Evolutionary conservation across 2,888 invertebrate species (phyloP), one percentile per base, ranked within the genome.

Genomic region (Dromius quadrimaculatus): DNA sequence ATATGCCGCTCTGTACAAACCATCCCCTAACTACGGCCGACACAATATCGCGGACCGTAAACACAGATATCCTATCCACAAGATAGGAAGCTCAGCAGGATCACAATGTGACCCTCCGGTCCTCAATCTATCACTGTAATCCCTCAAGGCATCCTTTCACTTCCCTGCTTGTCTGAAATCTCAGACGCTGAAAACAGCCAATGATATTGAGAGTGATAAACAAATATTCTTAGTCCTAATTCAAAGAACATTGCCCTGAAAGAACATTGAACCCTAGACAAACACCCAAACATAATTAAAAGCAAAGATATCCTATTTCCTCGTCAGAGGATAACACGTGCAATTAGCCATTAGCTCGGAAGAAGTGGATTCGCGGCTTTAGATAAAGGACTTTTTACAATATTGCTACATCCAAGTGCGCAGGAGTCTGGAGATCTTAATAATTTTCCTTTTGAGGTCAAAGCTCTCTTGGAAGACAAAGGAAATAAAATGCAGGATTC

Each of bases 111-210:
- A 47, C 47, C 23, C 22, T 47, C 47, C 41, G 41, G 41, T 17
- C 23, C 47, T 47, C 47, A 47, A 47, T 47, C 47, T 47, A 23
- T 47, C 47, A 47, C 23, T 23, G 23, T 47, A 47, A 47, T 47
- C 47, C 47, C 47, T 47, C 47, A 23, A 20, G 23, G 13, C 23
- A 47, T 47, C 47, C 22, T 13, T 13, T 47, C 47, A 47, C 4
- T 20, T 15, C 36, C 36, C n/a, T 15, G 45, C 17, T 17, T 45
- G 45, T 19, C 45, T 17, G 20, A 19, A 45, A 45, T 20, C 36
- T n/a, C n/a, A n/a, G n/a, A n/a, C n/a, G 11, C 9, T 45, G 47
- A 22, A 47, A 47, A 47, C 47, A 47, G 20, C 47, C 23, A 47
- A 23, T 23, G 47, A 20, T 47, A 47, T 47, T 23, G 47, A 22